phyloP scores from a whole-genome alignment of 2,113 vertebrate genomes.

The Muntiacus reevesi region DNA sequence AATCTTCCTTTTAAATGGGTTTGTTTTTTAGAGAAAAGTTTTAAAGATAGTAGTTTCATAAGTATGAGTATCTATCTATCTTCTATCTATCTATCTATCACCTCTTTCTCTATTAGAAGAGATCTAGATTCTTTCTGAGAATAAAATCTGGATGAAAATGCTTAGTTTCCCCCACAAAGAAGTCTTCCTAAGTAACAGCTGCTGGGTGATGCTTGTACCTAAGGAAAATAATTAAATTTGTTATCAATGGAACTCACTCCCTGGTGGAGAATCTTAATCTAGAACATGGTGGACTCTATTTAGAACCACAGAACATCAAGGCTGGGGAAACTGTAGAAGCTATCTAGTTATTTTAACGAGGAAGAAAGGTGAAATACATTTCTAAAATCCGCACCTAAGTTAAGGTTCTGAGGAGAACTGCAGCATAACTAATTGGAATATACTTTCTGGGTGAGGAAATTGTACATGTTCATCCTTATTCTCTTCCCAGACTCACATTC shows the following conservation, averaged over 20 bases:
- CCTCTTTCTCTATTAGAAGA: background rate
- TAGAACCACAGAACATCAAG: background rate
- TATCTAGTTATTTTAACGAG: conserved; percentile 9
- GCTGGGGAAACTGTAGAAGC: background rate
- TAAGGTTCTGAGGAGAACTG: conserved; percentile 10
- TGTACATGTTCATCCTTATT: background rate
- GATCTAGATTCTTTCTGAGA: background rate
- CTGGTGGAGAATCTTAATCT: background rate
- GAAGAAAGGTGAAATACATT: background rate
- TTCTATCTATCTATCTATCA: background rate
- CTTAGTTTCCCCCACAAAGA: background rate
- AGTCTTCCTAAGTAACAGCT: background rate
- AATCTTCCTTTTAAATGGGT: background rate
- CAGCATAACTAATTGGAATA: background rate
- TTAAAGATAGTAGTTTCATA: background rate
- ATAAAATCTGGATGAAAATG: conserved; percentile 19
- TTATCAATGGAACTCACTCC: background rate
- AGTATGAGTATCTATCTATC: background rate
- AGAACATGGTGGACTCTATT: background rate
- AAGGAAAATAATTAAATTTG: conserved; percentile 16
- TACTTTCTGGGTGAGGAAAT: background rate
- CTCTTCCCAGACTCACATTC: background rate
- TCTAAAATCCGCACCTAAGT: background rate
- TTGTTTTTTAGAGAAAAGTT: conserved; percentile 10
- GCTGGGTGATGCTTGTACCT: background rate